Percentiles rank a stretch among this genome's conserved stretches.
phyloP scores from a whole-genome alignment of 2,888 invertebrate genomes.

The Leuctra nigra region DNA sequence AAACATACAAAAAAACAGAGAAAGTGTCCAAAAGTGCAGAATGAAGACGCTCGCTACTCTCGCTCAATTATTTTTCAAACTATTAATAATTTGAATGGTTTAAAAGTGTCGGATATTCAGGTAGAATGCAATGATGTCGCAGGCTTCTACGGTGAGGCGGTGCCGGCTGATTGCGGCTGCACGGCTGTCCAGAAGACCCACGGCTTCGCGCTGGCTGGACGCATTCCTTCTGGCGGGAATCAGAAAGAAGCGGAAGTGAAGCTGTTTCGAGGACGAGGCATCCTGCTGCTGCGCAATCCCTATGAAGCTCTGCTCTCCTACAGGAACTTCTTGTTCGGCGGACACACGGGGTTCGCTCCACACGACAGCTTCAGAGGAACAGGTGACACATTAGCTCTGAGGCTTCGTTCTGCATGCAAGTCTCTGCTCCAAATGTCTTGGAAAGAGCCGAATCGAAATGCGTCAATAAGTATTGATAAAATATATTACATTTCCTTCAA shows the following conservation, averaged over 20 bases:
- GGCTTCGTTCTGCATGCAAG: no score
- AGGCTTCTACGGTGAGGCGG: constrained; percentile 37
- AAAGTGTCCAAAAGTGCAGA: no score
- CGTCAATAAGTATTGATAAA: no score
- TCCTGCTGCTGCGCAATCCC: constrained; percentile 37
- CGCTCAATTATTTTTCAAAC: no score
- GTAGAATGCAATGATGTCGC: constrained; percentile 12
- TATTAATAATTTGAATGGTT: no score
- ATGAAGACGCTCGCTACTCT: no score
- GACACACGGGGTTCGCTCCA: constrained; percentile 36
- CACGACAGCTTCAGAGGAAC: constrained; percentile 34
- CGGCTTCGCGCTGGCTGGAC: constrained; percentile 30
- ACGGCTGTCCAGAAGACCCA: constrained; percentile 38
- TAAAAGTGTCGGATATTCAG: no score
- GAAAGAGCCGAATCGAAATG: no score
- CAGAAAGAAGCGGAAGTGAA: constrained; percentile 27
- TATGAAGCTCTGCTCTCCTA: constrained; percentile 36
- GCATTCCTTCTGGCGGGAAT: constrained; percentile 25
- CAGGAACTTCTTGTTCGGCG: constrained; percentile 36
- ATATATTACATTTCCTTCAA: no score
- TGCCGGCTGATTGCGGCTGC: constrained; percentile 34
- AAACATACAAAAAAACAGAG: no score
- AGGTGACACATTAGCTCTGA: no score
- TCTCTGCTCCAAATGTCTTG: neutral
- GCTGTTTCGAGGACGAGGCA: constrained; percentile 31